Conservation (phyloP, 2,113 vertebrate species). For the Phalacrocorax aristotelis region DNA sequence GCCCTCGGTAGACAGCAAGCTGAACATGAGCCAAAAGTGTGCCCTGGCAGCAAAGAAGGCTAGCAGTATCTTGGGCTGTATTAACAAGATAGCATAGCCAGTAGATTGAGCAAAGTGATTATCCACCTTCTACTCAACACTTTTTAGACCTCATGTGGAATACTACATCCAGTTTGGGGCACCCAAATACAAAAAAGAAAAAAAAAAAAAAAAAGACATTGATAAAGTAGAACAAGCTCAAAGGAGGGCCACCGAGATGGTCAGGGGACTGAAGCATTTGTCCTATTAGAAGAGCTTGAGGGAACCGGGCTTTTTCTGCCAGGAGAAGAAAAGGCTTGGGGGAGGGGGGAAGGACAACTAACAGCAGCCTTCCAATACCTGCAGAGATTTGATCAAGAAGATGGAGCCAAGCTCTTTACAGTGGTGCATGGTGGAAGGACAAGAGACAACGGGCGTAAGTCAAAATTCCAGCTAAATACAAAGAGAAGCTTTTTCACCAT, state of each 20-base stretch:
- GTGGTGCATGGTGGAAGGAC: background rate
- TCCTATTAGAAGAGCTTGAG: background rate
- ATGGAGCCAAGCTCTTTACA: background rate
- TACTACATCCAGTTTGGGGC: background rate
- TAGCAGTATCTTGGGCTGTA: background rate
- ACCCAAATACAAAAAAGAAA: background rate
- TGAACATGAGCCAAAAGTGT: background rate
- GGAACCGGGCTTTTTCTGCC: background rate
- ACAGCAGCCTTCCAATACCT: background rate
- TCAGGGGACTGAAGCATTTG: background rate
- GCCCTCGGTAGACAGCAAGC: background rate
- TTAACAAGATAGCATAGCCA: background rate
- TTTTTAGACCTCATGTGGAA: background rate
- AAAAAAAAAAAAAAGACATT: too few species aligned
- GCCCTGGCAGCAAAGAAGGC: background rate
- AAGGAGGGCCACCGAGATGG: background rate
- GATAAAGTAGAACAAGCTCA: background rate
- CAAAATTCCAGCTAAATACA: background rate
- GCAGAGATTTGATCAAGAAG: background rate
- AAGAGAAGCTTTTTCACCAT: background rate
- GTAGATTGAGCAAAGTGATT: background rate
- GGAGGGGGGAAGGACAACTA: background rate
- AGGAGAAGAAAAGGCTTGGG: background rate
- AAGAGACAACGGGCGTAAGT: background rate
- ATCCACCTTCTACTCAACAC: background rate